Conservation (phyloP, 2,797 vertebrate species). For the Macroramphosus scolopax region DNA sequence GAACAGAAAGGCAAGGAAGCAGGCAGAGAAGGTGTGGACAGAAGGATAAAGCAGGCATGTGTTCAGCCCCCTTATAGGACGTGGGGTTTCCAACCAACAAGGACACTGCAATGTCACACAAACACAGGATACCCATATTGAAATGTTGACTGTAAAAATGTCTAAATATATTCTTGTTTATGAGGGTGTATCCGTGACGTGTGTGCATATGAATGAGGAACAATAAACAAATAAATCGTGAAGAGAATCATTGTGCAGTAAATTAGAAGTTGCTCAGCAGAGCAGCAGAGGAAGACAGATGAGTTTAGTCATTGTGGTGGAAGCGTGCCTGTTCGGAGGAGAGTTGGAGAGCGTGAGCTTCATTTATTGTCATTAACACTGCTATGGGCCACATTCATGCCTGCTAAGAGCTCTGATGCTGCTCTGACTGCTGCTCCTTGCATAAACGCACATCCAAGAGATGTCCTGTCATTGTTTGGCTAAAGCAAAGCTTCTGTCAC, state of each 20-base stretch:
- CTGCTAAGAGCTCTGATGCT: constrained; percentile 46
- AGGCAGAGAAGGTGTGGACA: constrained; percentile 64
- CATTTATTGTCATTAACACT: constrained; percentile 76
- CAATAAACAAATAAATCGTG: constrained; percentile 27
- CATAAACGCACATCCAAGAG: constrained; percentile 65
- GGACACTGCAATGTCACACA: constrained; percentile 59
- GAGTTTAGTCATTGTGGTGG: constrained; percentile 41
- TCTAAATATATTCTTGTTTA: constrained; percentile 9
- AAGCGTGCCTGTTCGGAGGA: constrained; percentile 41
- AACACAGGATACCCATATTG: constrained; percentile 11
- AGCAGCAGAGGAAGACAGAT: constrained; percentile 35
- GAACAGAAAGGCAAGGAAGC: constrained; percentile 69
- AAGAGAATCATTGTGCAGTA: constrained; percentile 19
- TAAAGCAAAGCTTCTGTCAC: constrained; percentile 54
- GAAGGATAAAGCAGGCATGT: constrained; percentile 59
- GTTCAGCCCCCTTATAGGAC: constrained; percentile 50
- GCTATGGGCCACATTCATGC: constrained; percentile 53
- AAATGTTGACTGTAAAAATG: constrained; percentile 9
- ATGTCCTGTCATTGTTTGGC: constrained; percentile 58
- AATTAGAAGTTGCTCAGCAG: constrained; percentile 33
- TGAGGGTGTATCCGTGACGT: constrained; percentile 2
- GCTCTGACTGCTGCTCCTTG: constrained; percentile 52
- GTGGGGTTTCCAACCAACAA: constrained; percentile 44
- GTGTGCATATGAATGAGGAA: constrained; percentile 11
- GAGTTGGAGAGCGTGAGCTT: constrained; percentile 49